These are phyloP conservation scores for Bombus polaris DNA, from an alignment of 1,140 invertebrate genomes.

Conservation along the genomic window DNA sequence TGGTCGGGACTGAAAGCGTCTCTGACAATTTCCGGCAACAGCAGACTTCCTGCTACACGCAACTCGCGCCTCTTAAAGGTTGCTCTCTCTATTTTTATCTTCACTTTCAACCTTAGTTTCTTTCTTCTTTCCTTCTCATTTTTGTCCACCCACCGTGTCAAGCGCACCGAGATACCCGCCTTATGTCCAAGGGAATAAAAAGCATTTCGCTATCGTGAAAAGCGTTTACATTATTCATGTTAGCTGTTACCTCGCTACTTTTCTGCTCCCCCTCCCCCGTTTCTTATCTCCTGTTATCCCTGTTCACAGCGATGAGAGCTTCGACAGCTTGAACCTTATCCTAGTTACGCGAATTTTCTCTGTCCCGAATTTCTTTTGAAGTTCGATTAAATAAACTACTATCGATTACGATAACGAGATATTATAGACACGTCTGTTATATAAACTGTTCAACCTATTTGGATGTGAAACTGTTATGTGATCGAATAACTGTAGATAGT, in stretches of 20 bases:
- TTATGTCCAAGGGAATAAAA: conserved; percentile 41
- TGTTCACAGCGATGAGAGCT: background rate
- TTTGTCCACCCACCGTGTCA: background rate
- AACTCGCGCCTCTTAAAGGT: too few relatives aligned
- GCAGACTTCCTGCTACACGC: conserved; percentile 26
- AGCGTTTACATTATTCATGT: conserved; percentile 65
- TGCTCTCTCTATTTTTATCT: background rate
- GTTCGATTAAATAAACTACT: too few relatives aligned
- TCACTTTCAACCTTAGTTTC: background rate
- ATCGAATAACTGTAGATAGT: too few relatives aligned
- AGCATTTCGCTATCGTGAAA: conserved; percentile 56
- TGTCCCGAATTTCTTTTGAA: background rate
- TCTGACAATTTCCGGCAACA: conserved; percentile 33
- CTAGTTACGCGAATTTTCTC: background rate
- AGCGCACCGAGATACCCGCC: background rate
- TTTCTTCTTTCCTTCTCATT: background rate
- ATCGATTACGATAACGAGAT: too few relatives aligned
- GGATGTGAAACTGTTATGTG: too few relatives aligned
- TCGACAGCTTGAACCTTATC: background rate
- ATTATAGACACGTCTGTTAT: too few relatives aligned
- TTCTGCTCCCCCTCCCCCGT: background rate
- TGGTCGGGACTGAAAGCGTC: conserved; percentile 19
- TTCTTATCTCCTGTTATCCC: background rate
- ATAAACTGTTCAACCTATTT: too few relatives aligned
- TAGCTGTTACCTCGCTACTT: background rate